phyloP scores from a whole-genome alignment of 2,113 vertebrate species.

The Lepisosteus osseus region DNA sequence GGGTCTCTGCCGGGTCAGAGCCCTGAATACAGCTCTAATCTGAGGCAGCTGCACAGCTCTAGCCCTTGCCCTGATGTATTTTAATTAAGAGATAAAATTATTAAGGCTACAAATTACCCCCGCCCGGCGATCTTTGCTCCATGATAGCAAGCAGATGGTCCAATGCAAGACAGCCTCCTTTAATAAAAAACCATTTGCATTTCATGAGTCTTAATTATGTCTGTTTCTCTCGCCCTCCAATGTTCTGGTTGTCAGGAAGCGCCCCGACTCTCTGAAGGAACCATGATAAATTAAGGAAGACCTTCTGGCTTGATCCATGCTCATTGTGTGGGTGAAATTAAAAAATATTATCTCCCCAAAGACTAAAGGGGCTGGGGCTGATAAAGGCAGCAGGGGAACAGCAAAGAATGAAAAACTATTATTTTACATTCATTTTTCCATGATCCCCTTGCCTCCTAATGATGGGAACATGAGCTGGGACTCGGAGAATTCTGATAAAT shows the following conservation, averaged over 20 bases:
- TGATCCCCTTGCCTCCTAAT: not conserved
- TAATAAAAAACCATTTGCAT: slow-evolving; percentile 86
- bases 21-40: slow-evolving; percentile 45
- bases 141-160: slow-evolving; percentile 91
- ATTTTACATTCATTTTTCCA: slow-evolving; percentile 7
- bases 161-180: slow-evolving; percentile 52
- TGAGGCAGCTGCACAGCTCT: slow-evolving; percentile 47
- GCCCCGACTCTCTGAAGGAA: slow-evolving; percentile 63
- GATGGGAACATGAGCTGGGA: not conserved
- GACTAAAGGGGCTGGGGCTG: slow-evolving; percentile 37
- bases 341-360: slow-evolving; percentile 77
- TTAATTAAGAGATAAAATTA: slow-evolving; percentile 67
- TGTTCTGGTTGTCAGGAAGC: slow-evolving; percentile 73
- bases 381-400: not conserved
- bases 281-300: slow-evolving; percentile 85
- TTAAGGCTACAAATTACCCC: slow-evolving; percentile 84
- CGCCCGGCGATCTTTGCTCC: slow-evolving; percentile 61
- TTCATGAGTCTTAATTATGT: slow-evolving; percentile 91
- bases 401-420: not conserved
- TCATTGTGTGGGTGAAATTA: slow-evolving; percentile 70
- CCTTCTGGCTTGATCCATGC: slow-evolving; percentile 77
- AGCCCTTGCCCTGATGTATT: slow-evolving; percentile 24
- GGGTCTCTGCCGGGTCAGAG: slow-evolving; percentile 1
- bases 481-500: not conserved
- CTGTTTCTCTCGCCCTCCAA: slow-evolving; percentile 68